Evolutionary conservation across 2,797 vertebrate genomes (phyloP).

Genomic region (Rhinoraja longicauda): DNA sequence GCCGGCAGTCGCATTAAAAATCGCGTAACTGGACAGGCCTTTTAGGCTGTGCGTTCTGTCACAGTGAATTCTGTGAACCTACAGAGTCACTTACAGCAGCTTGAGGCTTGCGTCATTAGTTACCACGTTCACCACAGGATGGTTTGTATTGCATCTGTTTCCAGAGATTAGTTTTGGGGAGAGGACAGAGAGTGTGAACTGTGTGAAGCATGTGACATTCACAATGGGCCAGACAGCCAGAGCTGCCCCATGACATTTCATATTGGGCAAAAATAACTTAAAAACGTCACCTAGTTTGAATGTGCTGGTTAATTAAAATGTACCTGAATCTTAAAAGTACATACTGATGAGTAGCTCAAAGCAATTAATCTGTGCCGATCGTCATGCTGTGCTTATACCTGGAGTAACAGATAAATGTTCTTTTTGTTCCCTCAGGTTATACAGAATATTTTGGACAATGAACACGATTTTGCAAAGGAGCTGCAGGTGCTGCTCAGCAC

Average conservation of each 20-base stretch:
- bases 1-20: no score
- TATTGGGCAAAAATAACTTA: neutral
- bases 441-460: slow-evolving; percentile 92
- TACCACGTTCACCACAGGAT: no score
- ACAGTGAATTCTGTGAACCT: neutral
- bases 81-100: neutral
- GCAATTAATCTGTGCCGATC: neutral
- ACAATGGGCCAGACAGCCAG: neutral
- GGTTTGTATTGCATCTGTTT: neutral
- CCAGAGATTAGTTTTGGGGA: no score
- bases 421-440: slow-evolving; percentile 67
- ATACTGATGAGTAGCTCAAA: neutral
- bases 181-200: neutral
- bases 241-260: neutral
- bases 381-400: neutral
- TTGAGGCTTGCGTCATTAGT: neutral
- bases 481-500: slow-evolving; percentile 78
- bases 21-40: no score
- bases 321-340: neutral
- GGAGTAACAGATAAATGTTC: neutral
- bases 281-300: neutral
- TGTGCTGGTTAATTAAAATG: neutral
- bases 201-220: neutral
- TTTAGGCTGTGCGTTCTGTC: neutral
- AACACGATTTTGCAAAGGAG: slow-evolving; percentile 91